Percentiles rank a stretch among this genome's conserved stretches.
Evolutionary conservation across 2,888 invertebrate species (phyloP).

Genomic region (Parascotia fuliginaria): DNA sequence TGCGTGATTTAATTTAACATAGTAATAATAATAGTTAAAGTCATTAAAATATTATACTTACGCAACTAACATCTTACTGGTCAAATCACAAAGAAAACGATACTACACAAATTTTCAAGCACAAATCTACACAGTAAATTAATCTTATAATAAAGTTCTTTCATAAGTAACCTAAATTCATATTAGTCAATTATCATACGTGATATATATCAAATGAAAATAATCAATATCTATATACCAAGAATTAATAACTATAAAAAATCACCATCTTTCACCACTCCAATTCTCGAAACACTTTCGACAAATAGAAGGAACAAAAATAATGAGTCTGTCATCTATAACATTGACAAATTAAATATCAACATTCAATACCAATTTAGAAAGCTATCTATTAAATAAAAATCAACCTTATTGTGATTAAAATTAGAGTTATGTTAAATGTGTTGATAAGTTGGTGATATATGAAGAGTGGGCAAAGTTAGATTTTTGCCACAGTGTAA

Average conservation of each 20-base stretch:
- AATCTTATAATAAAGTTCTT: neutral
- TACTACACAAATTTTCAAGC: too few species aligned
- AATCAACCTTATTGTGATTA: constrained; percentile 31
- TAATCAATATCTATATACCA: constrained; percentile 40
- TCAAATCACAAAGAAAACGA: too few species aligned
- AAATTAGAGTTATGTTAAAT: constrained; percentile 25
- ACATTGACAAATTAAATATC: constrained; percentile 84
- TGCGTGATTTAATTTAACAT: too few species aligned
- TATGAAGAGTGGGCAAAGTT: constrained; percentile 58
- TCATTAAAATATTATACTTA: too few species aligned
- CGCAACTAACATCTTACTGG: too few species aligned
- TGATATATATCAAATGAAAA: constrained; percentile 43
- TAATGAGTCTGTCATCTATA: constrained; percentile 76
- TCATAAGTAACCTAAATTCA: constrained; percentile 26
- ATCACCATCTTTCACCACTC: constrained; percentile 61
- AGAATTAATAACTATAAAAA: constrained; percentile 52
- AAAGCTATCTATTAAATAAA: constrained; percentile 7
- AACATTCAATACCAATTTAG: constrained; percentile 47
- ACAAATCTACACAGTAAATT: too few species aligned
- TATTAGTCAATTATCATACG: constrained; percentile 41
- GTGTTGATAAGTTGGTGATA: constrained; percentile 47
- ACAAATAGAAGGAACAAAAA: constrained; percentile 60
- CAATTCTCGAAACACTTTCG: constrained; percentile 56
- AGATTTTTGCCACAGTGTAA: constrained; percentile 77
- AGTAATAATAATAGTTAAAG: too few species aligned